phyloP scores from a whole-genome alignment of 2,888 invertebrate species.

The Entomobrya proxima region DNA sequence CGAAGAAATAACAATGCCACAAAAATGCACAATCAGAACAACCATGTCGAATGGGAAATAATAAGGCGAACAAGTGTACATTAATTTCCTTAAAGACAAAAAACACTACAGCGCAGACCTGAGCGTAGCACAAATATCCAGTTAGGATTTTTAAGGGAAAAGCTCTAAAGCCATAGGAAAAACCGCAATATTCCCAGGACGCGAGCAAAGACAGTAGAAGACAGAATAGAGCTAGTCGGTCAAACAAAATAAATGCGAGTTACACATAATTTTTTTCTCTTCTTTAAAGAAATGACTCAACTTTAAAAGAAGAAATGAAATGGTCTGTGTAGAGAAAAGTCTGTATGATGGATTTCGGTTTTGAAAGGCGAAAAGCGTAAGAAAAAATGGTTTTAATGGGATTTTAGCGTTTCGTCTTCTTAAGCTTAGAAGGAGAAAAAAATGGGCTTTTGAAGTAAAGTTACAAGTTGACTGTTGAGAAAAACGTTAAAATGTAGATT shows the following conservation, averaged over 20 bases:
- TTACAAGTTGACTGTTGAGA: no score
- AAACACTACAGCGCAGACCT: no score
- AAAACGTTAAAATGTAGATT: background rate
- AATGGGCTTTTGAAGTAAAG: no score
- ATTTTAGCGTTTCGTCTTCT: slow-evolving; percentile 23
- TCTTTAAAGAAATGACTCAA: background rate
- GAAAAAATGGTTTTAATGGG: slow-evolving; percentile 29
- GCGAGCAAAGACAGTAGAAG: slow-evolving; percentile 2
- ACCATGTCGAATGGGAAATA: slow-evolving; percentile 50
- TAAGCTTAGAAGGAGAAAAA: no score
- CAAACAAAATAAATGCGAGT: background rate
- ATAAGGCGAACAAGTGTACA: slow-evolving; percentile 1
- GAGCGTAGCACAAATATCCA: slow-evolving; percentile 41
- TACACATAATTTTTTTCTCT: background rate
- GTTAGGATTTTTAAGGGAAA: slow-evolving; percentile 8
- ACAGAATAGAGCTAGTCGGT: slow-evolving; percentile 15
- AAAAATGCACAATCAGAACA: slow-evolving; percentile 25
- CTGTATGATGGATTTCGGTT: slow-evolving; percentile 45
- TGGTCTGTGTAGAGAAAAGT: no score
- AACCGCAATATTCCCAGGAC: slow-evolving; percentile 40
- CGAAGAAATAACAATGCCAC: background rate
- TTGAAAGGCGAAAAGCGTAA: background rate
- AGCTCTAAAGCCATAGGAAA: background rate
- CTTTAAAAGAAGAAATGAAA: slow-evolving; percentile 12
- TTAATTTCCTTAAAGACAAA: slow-evolving; percentile 24